Conservation (phyloP, 1,140 invertebrate species). For the Oedothorax gibbosus region DNA sequence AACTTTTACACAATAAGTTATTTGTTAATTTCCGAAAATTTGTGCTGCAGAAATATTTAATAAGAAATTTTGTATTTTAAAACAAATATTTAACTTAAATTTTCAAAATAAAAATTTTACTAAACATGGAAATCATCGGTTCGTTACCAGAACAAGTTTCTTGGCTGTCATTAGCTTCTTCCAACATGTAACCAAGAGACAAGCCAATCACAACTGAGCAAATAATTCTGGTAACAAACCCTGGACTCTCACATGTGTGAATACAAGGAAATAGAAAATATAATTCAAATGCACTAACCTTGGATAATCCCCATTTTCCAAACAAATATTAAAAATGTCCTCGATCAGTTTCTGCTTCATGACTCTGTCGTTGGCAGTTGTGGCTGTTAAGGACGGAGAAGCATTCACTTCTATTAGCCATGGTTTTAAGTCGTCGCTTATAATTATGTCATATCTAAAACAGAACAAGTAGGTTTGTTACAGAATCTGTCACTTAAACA, state of each 20-base stretch:
- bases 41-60: no score
- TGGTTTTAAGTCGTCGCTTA: conserved; percentile 85
- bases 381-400: conserved; percentile 93
- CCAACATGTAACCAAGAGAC: neutral
- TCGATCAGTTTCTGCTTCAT: conserved; percentile 96
- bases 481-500: no score
- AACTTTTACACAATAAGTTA: no score
- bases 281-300: conserved; percentile 78
- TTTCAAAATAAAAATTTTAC: no score
- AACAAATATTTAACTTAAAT: no score
- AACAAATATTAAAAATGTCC: conserved; percentile 91
- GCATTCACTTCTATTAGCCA: conserved; percentile 93
- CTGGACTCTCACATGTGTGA: neutral
- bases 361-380: conserved; percentile 94
- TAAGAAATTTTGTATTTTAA: no score
- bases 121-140: no score
- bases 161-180: no score
- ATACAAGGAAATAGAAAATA: neutral
- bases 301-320: conserved; percentile 89
- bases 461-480: no score
- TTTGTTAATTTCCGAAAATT: no score
- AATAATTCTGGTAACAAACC: neutral
- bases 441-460: conserved; percentile 85
- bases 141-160: no score
- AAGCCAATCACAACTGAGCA: neutral